These are phyloP conservation scores for Condylostylus longicornis DNA, from an alignment of 1,140 invertebrate genomes.

Conservation along the genomic window DNA sequence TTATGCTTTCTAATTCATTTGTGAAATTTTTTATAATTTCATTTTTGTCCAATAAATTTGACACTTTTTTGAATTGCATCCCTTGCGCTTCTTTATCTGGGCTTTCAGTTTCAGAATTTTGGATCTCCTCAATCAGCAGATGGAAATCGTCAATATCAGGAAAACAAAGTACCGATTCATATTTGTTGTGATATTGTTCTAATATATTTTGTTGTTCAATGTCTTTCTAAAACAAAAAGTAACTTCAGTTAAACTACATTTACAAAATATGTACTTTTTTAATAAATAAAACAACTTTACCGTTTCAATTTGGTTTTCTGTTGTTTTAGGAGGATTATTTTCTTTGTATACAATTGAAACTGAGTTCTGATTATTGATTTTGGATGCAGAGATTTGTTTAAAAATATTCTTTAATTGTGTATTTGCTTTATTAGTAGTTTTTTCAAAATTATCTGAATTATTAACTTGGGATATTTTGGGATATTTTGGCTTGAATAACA, in stretches of 20 bases:
- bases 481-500: conserved; percentile 22
- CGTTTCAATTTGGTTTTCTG: no score
- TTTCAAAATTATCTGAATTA: not conserved
- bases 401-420: conserved; percentile 18
- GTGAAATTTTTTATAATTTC: conserved; percentile 17
- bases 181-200: conserved; percentile 18
- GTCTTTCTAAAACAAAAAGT: no score
- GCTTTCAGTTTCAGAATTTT: conserved; percentile 16
- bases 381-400: conserved; percentile 16
- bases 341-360: no score
- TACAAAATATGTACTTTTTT: no score
- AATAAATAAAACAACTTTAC: no score
- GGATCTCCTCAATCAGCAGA: conserved; percentile 18
- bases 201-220: no score
- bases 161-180: conserved; percentile 18
- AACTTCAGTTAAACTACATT: no score
- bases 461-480: conserved; percentile 13
- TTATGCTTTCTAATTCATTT: conserved; percentile 25
- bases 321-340: no score
- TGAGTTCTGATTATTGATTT: no score
- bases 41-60: conserved; percentile 15
- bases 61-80: no score
- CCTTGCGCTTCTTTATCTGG: conserved; percentile 12
- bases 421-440: conserved; percentile 16
- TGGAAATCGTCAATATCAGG: conserved; percentile 18